A percentile compares a stretch with the other conserved stretches of the same genome.
phyloP scores from a whole-genome alignment of 2,797 vertebrate species.

The Fundulus diaphanus region DNA sequence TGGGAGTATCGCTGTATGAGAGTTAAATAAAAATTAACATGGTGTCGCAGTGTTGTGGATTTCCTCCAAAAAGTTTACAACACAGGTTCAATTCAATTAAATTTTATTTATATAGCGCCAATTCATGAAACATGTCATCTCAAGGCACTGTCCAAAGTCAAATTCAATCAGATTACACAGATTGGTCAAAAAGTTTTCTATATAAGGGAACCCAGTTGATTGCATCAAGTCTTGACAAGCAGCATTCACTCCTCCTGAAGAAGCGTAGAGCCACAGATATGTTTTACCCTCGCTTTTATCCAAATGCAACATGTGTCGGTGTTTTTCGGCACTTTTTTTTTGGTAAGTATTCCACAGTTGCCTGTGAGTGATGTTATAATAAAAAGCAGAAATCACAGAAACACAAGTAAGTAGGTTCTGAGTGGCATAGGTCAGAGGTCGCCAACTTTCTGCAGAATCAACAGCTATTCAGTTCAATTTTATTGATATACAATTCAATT shows the following conservation, averaged over 20 bases:
- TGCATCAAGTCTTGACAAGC: no score
- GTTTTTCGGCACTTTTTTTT: not conserved
- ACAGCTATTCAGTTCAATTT: no score
- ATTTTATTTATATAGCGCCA: no score
- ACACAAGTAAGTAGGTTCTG: not conserved
- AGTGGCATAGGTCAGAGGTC: not conserved
- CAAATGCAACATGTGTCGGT: not conserved
- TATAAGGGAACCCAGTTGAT: no score
- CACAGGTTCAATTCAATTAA: no score
- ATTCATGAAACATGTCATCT: no score
- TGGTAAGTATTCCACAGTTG: not conserved
- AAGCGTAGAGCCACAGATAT: no score
- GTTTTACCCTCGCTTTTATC: conserved; percentile 1
- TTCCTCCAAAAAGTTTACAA: not conserved
- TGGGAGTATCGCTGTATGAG: not conserved
- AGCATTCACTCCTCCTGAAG: no score
- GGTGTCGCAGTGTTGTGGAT: not conserved
- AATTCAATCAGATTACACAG: no score
- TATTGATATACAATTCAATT: no score
- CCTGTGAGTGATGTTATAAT: not conserved
- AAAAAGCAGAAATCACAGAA: not conserved
- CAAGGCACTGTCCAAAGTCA: no score
- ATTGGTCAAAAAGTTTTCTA: no score
- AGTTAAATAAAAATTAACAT: not conserved
- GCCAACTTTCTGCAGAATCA: not conserved